Base-by-base conservation (phyloP, 2,888 invertebrate genomes). In the Chrysina gloriosa region DNA sequence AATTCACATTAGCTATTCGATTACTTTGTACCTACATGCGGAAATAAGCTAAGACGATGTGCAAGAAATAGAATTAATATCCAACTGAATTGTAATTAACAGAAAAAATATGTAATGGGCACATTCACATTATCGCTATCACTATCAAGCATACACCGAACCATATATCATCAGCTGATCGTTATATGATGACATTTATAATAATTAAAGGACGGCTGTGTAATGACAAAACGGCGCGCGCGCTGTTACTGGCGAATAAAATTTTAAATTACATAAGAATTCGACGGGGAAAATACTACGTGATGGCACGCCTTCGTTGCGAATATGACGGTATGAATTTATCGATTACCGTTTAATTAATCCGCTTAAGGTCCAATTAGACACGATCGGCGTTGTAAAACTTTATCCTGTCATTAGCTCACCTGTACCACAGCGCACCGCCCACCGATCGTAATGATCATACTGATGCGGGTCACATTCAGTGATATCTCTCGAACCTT, bases 341-440 rank as follows among this genome's bases (percentile, higher is more conserved):
- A 71, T 71, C 69, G 71, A 71, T 71, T 71, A 71, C 65, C 58
- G 68, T 66, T 66, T 71, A 71, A 71, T 71, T 71, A 71, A 70
- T 69, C 68, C 68, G 69, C 68, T 68, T 65, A 68, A 65, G 68
- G 50, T 65, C 67, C 68, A 71, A 71, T 71, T 71, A 71, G 71
- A 68, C 58, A 58, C 67, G 71, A 63, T 68, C 71, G 68, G 69
- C 63, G 54, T 64, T 67, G 61, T 67, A 68, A 65, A 67, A 61
- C 58, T 68, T 63, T 67, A 67, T 68, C 68, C 50, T 65, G 65
- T 68, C 68, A 65, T 68, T 61, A 63, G 68, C 56, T 68, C 68
- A 68, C 68, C 68, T 68, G 68, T 58, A 58, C 36, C 58, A 29
- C 4, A 48, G 47, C 47, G 66, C 9, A 56, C 42, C 58, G 66